A percentile compares a stretch with the other conserved stretches of the same genome.
These are phyloP conservation scores for Tyto alba DNA, from an alignment of 2,113 vertebrate species.

Conservation along the genomic window DNA sequence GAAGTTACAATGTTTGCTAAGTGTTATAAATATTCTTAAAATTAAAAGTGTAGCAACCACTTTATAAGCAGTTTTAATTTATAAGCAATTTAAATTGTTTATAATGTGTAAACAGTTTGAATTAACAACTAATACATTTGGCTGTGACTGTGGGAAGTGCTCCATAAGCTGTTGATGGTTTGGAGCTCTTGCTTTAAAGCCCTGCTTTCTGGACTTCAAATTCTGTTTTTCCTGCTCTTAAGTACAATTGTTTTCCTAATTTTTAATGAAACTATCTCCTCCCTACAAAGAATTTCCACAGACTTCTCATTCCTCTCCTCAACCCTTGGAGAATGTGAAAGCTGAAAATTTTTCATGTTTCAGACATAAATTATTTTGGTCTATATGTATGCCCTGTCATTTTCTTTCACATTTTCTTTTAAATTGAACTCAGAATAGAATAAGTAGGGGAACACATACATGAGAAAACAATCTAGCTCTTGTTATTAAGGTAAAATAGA, in stretches of 20 bases:
- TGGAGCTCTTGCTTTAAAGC: not conserved
- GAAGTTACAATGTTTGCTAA: not conserved
- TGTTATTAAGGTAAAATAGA: not conserved
- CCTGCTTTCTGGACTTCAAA: not conserved
- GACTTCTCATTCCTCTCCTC: not conserved
- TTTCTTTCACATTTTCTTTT: not conserved
- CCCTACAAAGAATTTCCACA: not conserved
- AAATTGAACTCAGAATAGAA: not conserved
- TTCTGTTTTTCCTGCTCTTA: not conserved
- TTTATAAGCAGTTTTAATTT: not conserved
- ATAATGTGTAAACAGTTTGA: not conserved
- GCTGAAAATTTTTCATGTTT: not conserved
- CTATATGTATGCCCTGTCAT: not conserved
- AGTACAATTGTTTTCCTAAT: not conserved
- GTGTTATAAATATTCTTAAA: not conserved
- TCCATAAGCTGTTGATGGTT: not conserved
- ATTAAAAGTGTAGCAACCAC: not conserved
- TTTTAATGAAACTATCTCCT: not conserved
- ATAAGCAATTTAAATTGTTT: conserved; percentile 6
- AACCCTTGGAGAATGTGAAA: not conserved
- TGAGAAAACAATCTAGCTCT: not conserved
- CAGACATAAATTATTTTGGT: not conserved
- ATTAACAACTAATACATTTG: not conserved
- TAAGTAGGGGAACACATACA: not conserved
- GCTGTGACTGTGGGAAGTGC: not conserved